These are phyloP conservation scores for Actinopyga echinites DNA, from an alignment of 53 echinoderm and acorn worm genomes.

Conservation along the genomic window DNA sequence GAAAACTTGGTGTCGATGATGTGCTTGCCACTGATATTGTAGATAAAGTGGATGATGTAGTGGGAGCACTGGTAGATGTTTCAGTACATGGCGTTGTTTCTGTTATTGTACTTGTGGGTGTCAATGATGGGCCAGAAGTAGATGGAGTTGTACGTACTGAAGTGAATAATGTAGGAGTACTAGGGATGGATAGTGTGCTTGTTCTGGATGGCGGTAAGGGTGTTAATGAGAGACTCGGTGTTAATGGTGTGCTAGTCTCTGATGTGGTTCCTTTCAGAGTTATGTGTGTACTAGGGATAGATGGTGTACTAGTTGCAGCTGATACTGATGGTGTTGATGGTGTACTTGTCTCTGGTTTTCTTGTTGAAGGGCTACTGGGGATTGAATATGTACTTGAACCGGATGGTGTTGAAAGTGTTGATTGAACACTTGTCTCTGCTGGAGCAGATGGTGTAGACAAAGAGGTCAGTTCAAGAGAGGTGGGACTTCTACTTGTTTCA, in stretches of 20 bases:
- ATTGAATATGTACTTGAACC: neutral
- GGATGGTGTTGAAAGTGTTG: neutral
- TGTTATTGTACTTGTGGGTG: neutral
- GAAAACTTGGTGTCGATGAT: neutral
- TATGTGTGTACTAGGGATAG: neutral
- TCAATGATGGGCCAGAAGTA: neutral
- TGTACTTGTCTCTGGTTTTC: no score
- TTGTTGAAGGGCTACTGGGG: no score
- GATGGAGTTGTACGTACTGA: neutral
- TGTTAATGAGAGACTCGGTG: neutral
- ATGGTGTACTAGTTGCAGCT: neutral
- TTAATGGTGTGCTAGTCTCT: neutral
- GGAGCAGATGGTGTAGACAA: no score
- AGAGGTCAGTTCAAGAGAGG: no score
- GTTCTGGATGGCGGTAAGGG: neutral
- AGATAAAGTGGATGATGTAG: neutral
- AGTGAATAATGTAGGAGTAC: neutral
- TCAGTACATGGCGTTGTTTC: no score
- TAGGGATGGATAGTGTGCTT: neutral
- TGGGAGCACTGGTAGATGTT: neutral
- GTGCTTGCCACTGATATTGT: neutral
- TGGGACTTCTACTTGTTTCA: no score
- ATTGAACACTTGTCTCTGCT: no score
- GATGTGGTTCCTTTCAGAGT: neutral
- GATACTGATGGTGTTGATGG: neutral